Conservation (phyloP, 2,888 invertebrate genomes). For the Calliphora vomitoria region DNA sequence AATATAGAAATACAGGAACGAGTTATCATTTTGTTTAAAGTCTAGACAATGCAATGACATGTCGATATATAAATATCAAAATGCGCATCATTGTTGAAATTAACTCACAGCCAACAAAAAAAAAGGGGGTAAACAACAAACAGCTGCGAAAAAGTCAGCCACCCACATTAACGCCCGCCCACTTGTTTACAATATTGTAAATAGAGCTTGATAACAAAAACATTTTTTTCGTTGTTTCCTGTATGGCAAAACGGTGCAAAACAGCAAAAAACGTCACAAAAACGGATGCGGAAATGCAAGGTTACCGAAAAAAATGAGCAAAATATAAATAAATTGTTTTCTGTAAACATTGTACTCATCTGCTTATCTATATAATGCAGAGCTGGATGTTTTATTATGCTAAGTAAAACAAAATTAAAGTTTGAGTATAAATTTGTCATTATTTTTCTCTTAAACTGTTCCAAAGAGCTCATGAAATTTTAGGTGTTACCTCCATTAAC, state of each 20-base stretch:
- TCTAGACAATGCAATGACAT: constrained; percentile 73
- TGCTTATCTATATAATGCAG: neutral
- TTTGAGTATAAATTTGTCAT: too few species aligned
- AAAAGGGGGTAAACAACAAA: neutral
- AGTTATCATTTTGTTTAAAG: constrained; percentile 68
- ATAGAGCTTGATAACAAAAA: constrained; percentile 67
- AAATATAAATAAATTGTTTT: constrained; percentile 58
- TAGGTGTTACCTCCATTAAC: too few species aligned
- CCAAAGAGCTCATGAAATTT: too few species aligned
- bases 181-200: constrained; percentile 67
- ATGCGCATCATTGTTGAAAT: constrained; percentile 57
- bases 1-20: constrained; percentile 21
- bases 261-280: constrained; percentile 26
- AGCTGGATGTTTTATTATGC: neutral
- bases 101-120: neutral
- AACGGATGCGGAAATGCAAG: constrained; percentile 64
- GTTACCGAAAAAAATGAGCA: constrained; percentile 53
- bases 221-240: constrained; percentile 54
- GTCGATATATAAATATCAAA: constrained; percentile 67
- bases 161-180: neutral
- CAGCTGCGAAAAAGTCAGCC: constrained; percentile 30
- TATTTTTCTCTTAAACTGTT: too few species aligned
- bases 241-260: neutral
- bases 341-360: constrained; percentile 22
- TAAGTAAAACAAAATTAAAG: too few species aligned